phyloP scores from a whole-genome alignment of 2,888 invertebrate species.

The Amphipyra berbera region DNA sequence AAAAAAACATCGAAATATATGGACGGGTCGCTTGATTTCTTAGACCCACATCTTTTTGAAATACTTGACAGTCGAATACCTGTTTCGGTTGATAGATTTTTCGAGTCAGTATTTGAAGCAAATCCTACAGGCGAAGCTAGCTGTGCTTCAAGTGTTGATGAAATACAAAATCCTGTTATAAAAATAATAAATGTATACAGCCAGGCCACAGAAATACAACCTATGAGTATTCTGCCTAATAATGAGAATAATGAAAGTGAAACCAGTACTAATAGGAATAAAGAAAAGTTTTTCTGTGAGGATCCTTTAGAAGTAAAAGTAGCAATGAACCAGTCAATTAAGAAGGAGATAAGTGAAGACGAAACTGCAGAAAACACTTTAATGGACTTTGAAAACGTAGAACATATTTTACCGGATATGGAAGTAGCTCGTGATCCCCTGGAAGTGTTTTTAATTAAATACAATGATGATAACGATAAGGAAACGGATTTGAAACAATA shows the following conservation, averaged over 20 bases:
- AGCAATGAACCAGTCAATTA: background rate
- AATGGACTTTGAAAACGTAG: background rate
- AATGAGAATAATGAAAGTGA: slow-evolving; percentile 2
- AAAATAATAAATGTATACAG: slow-evolving; percentile 11
- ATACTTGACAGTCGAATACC: slow-evolving; percentile 6
- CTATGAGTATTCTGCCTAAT: slow-evolving; percentile 30
- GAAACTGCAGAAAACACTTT: background rate
- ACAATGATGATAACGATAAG: background rate
- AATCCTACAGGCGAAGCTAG: too few species aligned
- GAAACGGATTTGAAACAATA: slow-evolving; percentile 24
- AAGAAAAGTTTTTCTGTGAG: background rate
- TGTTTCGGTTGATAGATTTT: slow-evolving; percentile 1
- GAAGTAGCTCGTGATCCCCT: background rate
- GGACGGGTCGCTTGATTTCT: slow-evolving; percentile 32
- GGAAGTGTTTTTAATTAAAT: slow-evolving; percentile 23
- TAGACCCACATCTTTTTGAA: slow-evolving; percentile 20
- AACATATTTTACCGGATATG: slow-evolving; percentile 8
- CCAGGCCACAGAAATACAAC: slow-evolving; percentile 4
- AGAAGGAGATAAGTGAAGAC: background rate
- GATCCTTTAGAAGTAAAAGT: background rate
- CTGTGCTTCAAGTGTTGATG: background rate
- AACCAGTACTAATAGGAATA: background rate
- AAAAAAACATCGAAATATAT: slow-evolving; percentile 18
- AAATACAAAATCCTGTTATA: background rate
- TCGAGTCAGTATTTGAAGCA: background rate